A percentile compares a stretch with the other conserved stretches of the same genome.
These are phyloP conservation scores for Delia radicum DNA, from an alignment of 1,140 invertebrate species.

Conservation along the genomic window DNA sequence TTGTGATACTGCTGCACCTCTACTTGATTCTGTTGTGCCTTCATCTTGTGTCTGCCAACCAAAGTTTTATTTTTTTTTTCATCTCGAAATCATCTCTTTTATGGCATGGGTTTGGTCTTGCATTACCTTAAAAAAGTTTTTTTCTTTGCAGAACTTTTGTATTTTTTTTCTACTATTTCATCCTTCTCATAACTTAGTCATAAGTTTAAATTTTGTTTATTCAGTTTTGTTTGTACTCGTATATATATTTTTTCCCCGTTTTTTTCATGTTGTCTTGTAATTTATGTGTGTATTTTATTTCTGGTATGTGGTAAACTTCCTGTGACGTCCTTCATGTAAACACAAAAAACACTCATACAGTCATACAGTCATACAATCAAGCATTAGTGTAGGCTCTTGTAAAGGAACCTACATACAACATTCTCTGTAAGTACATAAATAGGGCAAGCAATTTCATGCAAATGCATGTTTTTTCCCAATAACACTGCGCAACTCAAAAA, in stretches of 20 bases:
- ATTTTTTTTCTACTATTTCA: neutral
- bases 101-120: constrained; percentile 22
- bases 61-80: neutral
- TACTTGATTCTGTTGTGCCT: constrained; percentile 1
- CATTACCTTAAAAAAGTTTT: constrained; percentile 21
- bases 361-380: too few relatives aligned
- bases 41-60: constrained; percentile 7
- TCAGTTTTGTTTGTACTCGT: constrained; percentile 6
- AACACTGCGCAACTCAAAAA: too few relatives aligned
- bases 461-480: too few relatives aligned
- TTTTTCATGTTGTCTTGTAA: constrained; percentile 1
- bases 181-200: constrained; percentile 23
- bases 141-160: neutral
- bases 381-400: neutral
- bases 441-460: too few relatives aligned
- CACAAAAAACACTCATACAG: neutral
- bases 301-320: constrained; percentile 22
- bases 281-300: constrained; percentile 21
- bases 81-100: neutral
- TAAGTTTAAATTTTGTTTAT: constrained; percentile 21
- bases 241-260: neutral
- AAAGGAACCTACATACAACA: neutral
- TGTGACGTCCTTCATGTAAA: constrained; percentile 9
- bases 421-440: neutral
- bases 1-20: constrained; percentile 12